Percentiles rank a stretch among this genome's conserved stretches.
These are phyloP conservation scores for Physocephala rufipes DNA, from an alignment of 2,888 invertebrate species.

Conservation along the genomic window DNA sequence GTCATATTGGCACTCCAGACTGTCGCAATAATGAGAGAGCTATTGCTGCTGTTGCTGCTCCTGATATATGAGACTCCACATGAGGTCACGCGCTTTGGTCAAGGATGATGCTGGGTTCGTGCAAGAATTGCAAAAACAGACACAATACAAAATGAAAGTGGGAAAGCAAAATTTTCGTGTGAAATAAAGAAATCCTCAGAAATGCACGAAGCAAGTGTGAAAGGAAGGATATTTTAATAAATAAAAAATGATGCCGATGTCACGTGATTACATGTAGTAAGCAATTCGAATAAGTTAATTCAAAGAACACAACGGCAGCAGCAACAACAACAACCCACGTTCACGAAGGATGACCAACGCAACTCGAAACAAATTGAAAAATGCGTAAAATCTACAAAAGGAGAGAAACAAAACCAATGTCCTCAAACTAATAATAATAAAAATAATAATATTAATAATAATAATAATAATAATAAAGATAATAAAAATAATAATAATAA, in stretches of 20 bases:
- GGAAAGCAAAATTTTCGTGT: constrained; percentile 4
- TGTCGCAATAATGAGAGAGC: constrained; percentile 13
- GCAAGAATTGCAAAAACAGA: constrained; percentile 29
- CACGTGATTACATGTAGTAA: constrained; percentile 28
- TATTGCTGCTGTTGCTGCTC: no score
- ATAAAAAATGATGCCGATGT: constrained; percentile 31
- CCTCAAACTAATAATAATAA: constrained; percentile 17
- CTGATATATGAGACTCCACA: not conserved
- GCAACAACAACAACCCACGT: not conserved
- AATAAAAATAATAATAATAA: no score
- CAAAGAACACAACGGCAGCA: not conserved
- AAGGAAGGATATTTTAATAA: constrained; percentile 8
- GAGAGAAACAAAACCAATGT: not conserved
- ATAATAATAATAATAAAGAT: no score
- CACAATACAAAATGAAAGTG: constrained; percentile 27
- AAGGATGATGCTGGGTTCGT: no score
- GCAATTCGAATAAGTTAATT: constrained; percentile 1
- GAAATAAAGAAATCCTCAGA: constrained; percentile 5
- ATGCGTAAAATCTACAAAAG: constrained; percentile 9
- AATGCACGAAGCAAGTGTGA: not conserved
- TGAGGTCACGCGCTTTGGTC: constrained; percentile 10
- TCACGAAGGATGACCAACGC: not conserved
- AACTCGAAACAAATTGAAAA: constrained; percentile 25
- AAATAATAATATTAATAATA: no score
- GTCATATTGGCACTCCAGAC: constrained; percentile 10